Base-by-base conservation (phyloP, 2,888 invertebrate genomes). In the Osedax fenrisi region DNA sequence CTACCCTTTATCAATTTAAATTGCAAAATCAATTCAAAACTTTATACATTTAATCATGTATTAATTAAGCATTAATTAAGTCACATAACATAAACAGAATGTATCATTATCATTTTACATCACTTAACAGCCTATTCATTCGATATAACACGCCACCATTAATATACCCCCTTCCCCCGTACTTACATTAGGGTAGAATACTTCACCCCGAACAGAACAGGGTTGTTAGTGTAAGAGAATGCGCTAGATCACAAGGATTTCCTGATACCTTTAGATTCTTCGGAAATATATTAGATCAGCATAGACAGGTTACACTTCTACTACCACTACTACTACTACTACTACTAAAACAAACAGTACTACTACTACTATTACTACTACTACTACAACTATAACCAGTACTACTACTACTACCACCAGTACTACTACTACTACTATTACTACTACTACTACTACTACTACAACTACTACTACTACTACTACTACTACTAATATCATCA, bases 221-320 rank as follows among this genome's bases (percentile, higher is more conserved):
- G 75, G 90, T 92, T 0, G 91, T 92, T n/a, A 91, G 91, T 76
- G 91, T 92, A 13, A 85, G 92, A 13, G 92, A 92, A 84, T 92
- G 91, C 84, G 92, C 92, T 13, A 87, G 92, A 76, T 91, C 91
- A 24, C 92, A 92, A 85, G 92, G 91, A 76, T 92, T 92, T 85
- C 90, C 87, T 73, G 90, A 92, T 85, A 86, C 87, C 0, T 91
- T 90, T 83, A 84, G 89, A 76, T 91, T 92, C 84, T 89, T 88
- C 78, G 92, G 92, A 59, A 88, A 86, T 77, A 87, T 91, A 78
- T 86, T 89, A 77, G 91, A 92, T 82, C 90, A 90, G 80, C 90
- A 92, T 82, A 85, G 91, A 81, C 92, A 91, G 88, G 89, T 85
- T 75, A 24, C n/a, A 25, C 23, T 2, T 23, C 21, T 17, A 17